A percentile compares a stretch with the other conserved stretches of the same genome.
phyloP scores from a whole-genome alignment of 2,888 invertebrate genomes.

The Drosophila paranaensis region DNA sequence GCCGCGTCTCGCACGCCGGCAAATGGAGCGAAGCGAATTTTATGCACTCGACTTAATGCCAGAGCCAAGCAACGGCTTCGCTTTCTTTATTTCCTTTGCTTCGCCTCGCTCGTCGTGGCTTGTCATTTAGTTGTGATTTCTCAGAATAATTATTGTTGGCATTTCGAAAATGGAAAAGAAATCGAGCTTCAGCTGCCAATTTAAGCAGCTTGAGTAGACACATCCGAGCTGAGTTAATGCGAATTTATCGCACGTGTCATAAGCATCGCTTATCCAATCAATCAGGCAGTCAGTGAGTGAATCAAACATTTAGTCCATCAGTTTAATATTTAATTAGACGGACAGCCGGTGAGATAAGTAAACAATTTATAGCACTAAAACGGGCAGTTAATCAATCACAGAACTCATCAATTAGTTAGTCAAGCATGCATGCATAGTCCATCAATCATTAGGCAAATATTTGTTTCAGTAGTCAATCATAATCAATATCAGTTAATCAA shows the following conservation, averaged over 20 bases:
- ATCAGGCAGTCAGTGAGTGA: neutral
- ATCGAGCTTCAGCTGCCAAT: slow-evolving; percentile 1
- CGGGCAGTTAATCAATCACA: neutral
- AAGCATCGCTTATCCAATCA: neutral
- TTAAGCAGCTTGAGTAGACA: neutral
- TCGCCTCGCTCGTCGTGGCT: neutral
- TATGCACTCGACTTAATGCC: slow-evolving; percentile 52
- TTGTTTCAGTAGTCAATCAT: too few species aligned
- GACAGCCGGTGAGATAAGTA: neutral
- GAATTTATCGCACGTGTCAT: neutral
- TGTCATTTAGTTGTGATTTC: slow-evolving; percentile 7
- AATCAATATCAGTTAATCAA: too few species aligned
- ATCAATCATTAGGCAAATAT: too few species aligned
- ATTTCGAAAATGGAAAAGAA: slow-evolving; percentile 1
- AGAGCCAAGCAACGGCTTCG: neutral
- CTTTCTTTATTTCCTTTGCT: neutral
- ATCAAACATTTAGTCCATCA: neutral
- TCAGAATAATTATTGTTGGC: slow-evolving; percentile 9
- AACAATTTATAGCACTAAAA: neutral
- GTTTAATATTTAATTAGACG: neutral
- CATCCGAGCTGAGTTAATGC: neutral
- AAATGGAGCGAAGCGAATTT: slow-evolving; percentile 51
- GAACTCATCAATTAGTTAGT: too few species aligned
- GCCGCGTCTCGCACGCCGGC: slow-evolving; percentile 37
- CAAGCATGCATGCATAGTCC: too few species aligned